These are phyloP conservation scores for Bedellia somnulentella DNA, from an alignment of 2,888 invertebrate species.

Conservation along the genomic window DNA sequence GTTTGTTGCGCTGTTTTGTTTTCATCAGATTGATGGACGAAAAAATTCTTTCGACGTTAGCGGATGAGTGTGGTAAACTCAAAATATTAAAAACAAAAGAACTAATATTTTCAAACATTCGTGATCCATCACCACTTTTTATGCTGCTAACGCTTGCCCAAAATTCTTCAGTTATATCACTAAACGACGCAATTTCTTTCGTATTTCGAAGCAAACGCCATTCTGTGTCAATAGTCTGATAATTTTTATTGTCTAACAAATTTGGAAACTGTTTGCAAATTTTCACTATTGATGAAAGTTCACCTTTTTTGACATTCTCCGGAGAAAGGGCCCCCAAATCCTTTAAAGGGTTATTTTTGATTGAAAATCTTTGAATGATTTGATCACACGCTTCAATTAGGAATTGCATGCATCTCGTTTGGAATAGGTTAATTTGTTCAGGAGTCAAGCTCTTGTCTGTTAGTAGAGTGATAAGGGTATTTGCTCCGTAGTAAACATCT, in stretches of 20 bases:
- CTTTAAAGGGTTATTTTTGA: too few relatives aligned
- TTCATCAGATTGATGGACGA: slow-evolving; percentile 3
- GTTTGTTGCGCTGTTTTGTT: too few relatives aligned
- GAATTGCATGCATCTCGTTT: too few relatives aligned
- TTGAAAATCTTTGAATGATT: too few relatives aligned
- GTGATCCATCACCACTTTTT: slow-evolving; percentile 2
- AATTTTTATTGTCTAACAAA: slow-evolving; percentile 2
- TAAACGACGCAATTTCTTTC: slow-evolving; percentile 1
- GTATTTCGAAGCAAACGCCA: slow-evolving; percentile 3
- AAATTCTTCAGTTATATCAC: slow-evolving; percentile 3
- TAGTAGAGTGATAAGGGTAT: too few relatives aligned
- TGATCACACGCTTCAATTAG: too few relatives aligned
- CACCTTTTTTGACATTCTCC: too few relatives aligned
- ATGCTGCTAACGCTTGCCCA: slow-evolving; percentile 1
- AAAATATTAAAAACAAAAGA: slow-evolving; percentile 2
- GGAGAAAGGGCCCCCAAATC: too few relatives aligned
- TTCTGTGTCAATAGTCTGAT: slow-evolving; percentile 2
- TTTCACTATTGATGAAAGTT: slow-evolving; percentile 2
- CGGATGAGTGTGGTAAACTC: slow-evolving; percentile 2
- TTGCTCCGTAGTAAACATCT: too few relatives aligned
- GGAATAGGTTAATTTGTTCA: too few relatives aligned
- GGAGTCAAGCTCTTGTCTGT: too few relatives aligned
- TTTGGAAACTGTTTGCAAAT: slow-evolving; percentile 3
- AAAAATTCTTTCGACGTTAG: slow-evolving; percentile 3
- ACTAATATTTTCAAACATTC: slow-evolving; percentile 1